Base-by-base conservation (phyloP, 1,140 invertebrate species). In the Oncopodura yosiiana region DNA sequence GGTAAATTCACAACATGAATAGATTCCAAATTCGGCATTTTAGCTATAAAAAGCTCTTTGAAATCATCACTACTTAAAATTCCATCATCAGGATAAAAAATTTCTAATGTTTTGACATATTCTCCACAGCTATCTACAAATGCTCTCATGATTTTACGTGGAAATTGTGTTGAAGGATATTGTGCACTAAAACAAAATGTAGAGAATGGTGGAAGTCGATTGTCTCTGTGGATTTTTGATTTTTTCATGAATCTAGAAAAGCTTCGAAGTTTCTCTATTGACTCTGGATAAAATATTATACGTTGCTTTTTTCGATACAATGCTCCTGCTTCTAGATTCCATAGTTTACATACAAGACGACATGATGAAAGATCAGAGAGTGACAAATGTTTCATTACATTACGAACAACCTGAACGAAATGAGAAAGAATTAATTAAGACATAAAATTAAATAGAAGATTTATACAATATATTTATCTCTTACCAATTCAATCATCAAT, bases 1-100 rank as follows among this genome's bases (percentile, higher is more conserved):
- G 54, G 54, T n/a, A 56, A 39, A 29, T 50, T 50, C 3, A 56
- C 48, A 8, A 56, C 43, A 36, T 56, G 54, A 51, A 56, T 56
- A 26, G 38, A 44, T 38, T 56, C 37, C 18, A 56, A n/a, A 36
- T 56, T 56, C 19, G 54, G 54, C 54, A 56, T 56, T 36, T 48
- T 48, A 21, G 32, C 1, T 1, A 56, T 16, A 18, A 56, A 51
- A 37, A 56, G 50, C 4, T 2, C 11, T 12, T 24, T 3, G 50
- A 56, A 56, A 16, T 56, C 48, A n/a, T 37, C 12, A 6, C 26
- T 30, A 16, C 18, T 41, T 9, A 56, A 27, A 29, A 29, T n/a
- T n/a, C 46, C 39, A 19, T 56, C 54, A 12, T 50, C 45, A 0
- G 54, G 54, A 14, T 56, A 56, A 16, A 56, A 56, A 14, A 56